Base-by-base conservation (phyloP, 2,888 invertebrate species). In the Dryadula phaetusa region DNA sequence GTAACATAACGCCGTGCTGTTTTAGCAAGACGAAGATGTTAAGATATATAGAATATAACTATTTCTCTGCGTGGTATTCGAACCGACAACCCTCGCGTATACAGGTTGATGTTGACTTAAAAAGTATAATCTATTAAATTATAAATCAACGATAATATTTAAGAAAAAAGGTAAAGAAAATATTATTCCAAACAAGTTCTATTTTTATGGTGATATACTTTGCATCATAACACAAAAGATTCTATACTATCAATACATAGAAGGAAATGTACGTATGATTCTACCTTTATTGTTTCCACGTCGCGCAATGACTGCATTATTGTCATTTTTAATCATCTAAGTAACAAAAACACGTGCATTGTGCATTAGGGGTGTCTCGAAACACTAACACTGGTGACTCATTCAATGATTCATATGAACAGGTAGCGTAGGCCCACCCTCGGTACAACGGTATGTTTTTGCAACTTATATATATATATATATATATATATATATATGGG, bases 311-410 rank as follows among this genome's bases (percentile, higher is more conserved):
- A 32, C 4, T 8, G 32, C 32, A 32, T 32, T 37, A 52, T 32
- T 52, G 52, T 52, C 52, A 3, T 28, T 52, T 52, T 52, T 28
- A 52, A 52, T 52, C 52, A 52, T 16, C 16, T 52, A 52, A 52
- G 52, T 52, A 52, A 52, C 52, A 52, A 16, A 52, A 28, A 52
- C 16, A 32, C 28, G 16, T 16, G 28, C 52, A 32, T 28, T 52
- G 52, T 52, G 52, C 28, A 10, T 52, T 32, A 52, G 52, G 52
- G 56, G 40, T 56, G 56, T 40, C 56, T 25, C 25, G 25, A 10
- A 56, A 40, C 37, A 56, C 25, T 56, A 0, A 56, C 25, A n/a
- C 22, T 40, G 40, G 56, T 56, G 56, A 56, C 37, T 56, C 40
- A 56, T 56, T 40, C 37, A n/a, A 25, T 40, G 40, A 56, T 40